Evolutionary conservation across 2,797 vertebrate genomes (phyloP).

Genomic region (Onychomys leucogaster): DNA sequence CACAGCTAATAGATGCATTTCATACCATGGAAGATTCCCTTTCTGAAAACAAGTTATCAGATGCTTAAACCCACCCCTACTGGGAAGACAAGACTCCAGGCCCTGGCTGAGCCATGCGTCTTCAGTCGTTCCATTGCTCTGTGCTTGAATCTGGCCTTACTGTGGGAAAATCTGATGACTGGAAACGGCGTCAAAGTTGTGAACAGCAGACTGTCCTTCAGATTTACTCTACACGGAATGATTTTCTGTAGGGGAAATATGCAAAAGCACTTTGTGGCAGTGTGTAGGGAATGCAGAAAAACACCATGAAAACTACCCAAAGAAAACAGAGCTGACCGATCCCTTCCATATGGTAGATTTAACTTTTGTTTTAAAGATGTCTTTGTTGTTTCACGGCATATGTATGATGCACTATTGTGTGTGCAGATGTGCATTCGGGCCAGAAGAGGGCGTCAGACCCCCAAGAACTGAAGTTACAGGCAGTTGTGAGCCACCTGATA

Average conservation of each 20-base stretch:
- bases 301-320: not conserved
- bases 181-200: constrained; percentile 76
- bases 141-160: constrained; percentile 78
- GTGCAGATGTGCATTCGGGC: not conserved
- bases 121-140: constrained; percentile 76
- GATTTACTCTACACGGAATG: constrained; percentile 48
- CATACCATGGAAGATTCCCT: constrained; percentile 43
- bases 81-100: constrained; percentile 38
- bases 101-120: constrained; percentile 71
- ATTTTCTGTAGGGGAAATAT: constrained; percentile 66
- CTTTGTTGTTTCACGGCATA: not conserved
- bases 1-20: constrained; percentile 52
- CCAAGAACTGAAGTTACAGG: not conserved
- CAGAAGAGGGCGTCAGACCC: not conserved
- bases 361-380: not conserved
- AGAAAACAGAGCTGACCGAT: constrained; percentile 31
- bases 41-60: constrained; percentile 66
- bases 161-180: constrained; percentile 84
- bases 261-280: constrained; percentile 70
- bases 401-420: not conserved
- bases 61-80: constrained; percentile 53
- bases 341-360: constrained; percentile 50
- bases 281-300: not conserved
- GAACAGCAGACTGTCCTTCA: constrained; percentile 76
- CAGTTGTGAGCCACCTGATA: not conserved